These are phyloP conservation scores for Ichneumon xanthorius DNA, from an alignment of 2,888 invertebrate species.

Conservation along the genomic window DNA sequence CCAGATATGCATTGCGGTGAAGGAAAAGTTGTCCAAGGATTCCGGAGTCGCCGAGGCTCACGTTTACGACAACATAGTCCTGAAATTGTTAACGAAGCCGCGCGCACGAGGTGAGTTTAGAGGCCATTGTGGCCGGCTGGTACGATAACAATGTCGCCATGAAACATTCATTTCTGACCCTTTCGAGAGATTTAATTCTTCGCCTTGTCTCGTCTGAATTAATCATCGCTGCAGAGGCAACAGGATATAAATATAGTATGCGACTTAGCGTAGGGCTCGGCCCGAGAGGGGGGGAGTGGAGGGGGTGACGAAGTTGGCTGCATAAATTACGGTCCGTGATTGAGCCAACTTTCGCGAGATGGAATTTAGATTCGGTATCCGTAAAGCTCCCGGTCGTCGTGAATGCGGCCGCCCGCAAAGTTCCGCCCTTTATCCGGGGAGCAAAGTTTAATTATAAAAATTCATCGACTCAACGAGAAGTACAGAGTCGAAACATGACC, in stretches of 20 bases:
- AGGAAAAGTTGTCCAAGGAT: constrained; percentile 97
- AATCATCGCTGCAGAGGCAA: not conserved
- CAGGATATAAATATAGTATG: not conserved
- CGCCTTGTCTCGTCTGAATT: not conserved
- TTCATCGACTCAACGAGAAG: constrained; percentile 46
- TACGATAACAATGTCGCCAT: not conserved
- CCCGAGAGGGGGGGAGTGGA: too few species aligned
- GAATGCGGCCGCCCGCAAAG: not conserved
- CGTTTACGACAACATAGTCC: constrained; percentile 95
- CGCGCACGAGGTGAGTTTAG: constrained; percentile 93
- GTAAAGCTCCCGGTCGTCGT: not conserved
- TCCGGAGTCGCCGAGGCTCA: constrained; percentile 96
- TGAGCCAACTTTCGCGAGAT: constrained; percentile 25
- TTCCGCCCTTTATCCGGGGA: not conserved
- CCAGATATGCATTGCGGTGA: constrained; percentile 97
- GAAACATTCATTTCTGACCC: not conserved
- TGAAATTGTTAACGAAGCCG: constrained; percentile 93
- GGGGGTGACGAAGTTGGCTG: constrained; percentile 20
- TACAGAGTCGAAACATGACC: constrained; percentile 16
- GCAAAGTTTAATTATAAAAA: constrained; percentile 64
- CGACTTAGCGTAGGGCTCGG: not conserved
- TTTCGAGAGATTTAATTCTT: not conserved
- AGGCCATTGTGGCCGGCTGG: not conserved
- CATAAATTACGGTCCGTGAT: constrained; percentile 37
- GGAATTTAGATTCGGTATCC: not conserved